Percentiles rank a stretch among this genome's conserved stretches.
Conservation (phyloP, 2,113 vertebrate genomes). For the Bostrychus sinensis region DNA sequence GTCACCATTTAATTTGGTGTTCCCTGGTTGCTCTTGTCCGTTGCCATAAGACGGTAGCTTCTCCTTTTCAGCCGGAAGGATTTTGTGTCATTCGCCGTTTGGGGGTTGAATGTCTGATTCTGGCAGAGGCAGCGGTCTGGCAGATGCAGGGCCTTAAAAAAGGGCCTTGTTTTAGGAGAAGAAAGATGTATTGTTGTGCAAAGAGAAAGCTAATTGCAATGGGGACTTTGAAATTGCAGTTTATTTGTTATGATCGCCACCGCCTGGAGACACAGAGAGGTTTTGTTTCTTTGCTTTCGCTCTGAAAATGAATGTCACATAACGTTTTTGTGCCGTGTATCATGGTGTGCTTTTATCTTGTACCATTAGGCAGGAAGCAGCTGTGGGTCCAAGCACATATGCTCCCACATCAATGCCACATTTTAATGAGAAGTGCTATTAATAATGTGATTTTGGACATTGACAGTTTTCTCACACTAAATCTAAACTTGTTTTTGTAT, state of each 20-base stretch:
- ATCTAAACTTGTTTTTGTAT: not conserved
- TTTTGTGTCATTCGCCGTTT: conserved; percentile 35
- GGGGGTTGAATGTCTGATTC: conserved; percentile 12
- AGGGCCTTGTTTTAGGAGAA: conserved; percentile 21
- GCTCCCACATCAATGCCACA: conserved; percentile 36
- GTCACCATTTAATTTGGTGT: conserved; percentile 34
- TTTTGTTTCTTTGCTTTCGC: conserved; percentile 18
- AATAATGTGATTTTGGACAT: conserved; percentile 29
- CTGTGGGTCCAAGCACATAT: conserved; percentile 39
- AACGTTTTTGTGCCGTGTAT: conserved; percentile 36
- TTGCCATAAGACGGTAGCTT: not conserved
- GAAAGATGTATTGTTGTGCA: conserved; percentile 35
- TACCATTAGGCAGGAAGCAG: conserved; percentile 37
- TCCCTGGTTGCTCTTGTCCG: conserved; percentile 12
- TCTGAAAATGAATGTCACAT: conserved; percentile 46
- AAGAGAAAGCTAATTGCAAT: conserved; percentile 41
- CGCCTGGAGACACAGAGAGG: conserved; percentile 23
- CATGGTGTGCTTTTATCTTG: conserved; percentile 43
- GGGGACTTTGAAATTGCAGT: conserved; percentile 37
- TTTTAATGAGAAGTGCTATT: conserved; percentile 52
- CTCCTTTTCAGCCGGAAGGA: conserved; percentile 16
- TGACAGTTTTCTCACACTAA: not conserved
- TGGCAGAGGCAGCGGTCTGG: conserved; percentile 19
- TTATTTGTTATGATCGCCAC: conserved; percentile 12
- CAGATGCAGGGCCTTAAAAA: conserved; percentile 40